phyloP scores from a whole-genome alignment of 92 coral and sea anemone species.

The Bergia sp. region DNA sequence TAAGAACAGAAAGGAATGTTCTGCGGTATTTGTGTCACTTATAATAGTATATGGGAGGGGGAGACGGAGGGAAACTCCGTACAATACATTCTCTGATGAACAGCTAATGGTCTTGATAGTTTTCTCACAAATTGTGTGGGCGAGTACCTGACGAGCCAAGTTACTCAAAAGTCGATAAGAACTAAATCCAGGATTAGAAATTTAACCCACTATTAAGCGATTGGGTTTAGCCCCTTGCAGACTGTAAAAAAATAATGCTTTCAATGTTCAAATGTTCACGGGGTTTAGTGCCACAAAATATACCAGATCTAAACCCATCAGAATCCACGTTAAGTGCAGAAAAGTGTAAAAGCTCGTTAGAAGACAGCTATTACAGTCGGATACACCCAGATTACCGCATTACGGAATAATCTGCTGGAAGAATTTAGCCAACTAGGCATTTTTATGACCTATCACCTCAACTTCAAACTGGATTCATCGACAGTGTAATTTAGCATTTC shows the following conservation, averaged over 20 bases:
- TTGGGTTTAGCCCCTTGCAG: background rate
- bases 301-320: background rate
- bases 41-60: background rate
- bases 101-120: background rate
- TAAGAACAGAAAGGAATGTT: background rate
- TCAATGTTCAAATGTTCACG: background rate
- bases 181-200: background rate
- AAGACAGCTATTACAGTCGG: background rate
- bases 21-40: background rate
- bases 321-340: background rate
- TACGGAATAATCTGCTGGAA: background rate
- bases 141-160: background rate
- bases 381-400: background rate
- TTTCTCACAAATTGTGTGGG: background rate
- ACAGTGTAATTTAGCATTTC: background rate
- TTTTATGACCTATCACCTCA: background rate
- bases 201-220: background rate
- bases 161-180: background rate
- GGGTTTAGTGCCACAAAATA: background rate
- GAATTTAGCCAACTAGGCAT: background rate
- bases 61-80: background rate
- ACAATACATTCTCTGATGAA: too few species aligned
- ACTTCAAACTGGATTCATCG: background rate
- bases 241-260: background rate
- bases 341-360: background rate